A percentile compares a stretch with the other conserved stretches of the same genome.
These are phyloP conservation scores for Hyphantria cunea DNA, from an alignment of 1,140 invertebrate species.

Conservation along the genomic window DNA sequence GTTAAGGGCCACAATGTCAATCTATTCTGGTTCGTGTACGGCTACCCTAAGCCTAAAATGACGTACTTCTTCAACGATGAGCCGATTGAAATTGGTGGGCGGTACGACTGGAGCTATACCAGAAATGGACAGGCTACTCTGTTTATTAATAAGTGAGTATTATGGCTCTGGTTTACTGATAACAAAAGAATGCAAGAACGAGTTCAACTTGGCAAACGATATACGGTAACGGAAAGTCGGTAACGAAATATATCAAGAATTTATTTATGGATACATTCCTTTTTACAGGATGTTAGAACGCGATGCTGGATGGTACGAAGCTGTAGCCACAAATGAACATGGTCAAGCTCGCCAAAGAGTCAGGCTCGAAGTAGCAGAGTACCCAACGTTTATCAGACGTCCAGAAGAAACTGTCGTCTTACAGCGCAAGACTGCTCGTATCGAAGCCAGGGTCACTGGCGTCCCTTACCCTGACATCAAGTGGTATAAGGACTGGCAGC, in stretches of 20 bases:
- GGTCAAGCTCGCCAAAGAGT: slow-evolving; percentile 94
- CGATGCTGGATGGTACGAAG: slow-evolving; percentile 97
- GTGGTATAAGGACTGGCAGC: slow-evolving; percentile 98
- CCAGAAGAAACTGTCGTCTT: slow-evolving; percentile 92
- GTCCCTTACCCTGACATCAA: slow-evolving; percentile 97
- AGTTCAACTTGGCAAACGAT: no score
- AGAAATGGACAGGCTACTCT: slow-evolving; percentile 94
- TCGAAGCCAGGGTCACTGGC: slow-evolving; percentile 94
- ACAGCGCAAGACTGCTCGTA: slow-evolving; percentile 86
- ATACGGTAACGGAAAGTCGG: no score
- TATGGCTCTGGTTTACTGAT: no score
- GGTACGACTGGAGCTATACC: slow-evolving; percentile 93
- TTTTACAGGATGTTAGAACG: slow-evolving; percentile 89
- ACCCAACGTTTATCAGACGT: slow-evolving; percentile 93
- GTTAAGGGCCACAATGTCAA: slow-evolving; percentile 93
- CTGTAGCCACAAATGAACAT: slow-evolving; percentile 95
- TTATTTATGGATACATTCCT: no score
- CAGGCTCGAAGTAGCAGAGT: slow-evolving; percentile 93
- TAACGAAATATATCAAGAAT: no score
- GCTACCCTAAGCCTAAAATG: slow-evolving; percentile 95
- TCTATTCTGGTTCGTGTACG: slow-evolving; percentile 96
- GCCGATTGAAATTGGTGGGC: slow-evolving; percentile 89
- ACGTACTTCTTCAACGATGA: slow-evolving; percentile 93
- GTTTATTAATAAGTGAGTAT: slow-evolving; percentile 90
- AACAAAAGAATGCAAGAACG: no score